Base-by-base conservation (phyloP, 2,113 vertebrate species). In the Chaetorhynchus papuensis region DNA sequence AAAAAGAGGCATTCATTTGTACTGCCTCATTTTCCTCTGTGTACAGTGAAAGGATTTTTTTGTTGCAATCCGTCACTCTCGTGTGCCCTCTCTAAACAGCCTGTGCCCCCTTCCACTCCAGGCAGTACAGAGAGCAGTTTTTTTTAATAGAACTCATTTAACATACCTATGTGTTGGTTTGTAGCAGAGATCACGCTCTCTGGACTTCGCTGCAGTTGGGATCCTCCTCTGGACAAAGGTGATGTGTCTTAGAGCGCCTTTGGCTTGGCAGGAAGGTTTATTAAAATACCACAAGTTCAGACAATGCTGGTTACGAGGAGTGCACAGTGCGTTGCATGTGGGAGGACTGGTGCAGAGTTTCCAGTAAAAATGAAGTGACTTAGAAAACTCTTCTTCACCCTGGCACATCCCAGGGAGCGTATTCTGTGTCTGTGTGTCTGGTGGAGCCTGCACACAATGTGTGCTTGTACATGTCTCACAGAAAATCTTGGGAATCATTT, bases 231-330 rank as follows among this genome's bases (percentile, higher is more conserved):
- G 93, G 75, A 89, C 87, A 86, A 77, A 92, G 86, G 78, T 59
- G 70, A 47, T 54, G 82, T 89, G 61, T 80, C 60, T 83, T 61
- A 61, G 33, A 89, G 30, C 1, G 7, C 69, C 94, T 81, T 81
- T 93, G 93, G 70, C 87, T 95, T 90, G 90, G 93, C 89, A 89
- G 76, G 26, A 49, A 23, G 27, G 1, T 89, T 63, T 52, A 65
- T 81, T 75, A 88, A 75, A 92, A 93, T 86, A 83, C 85, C 65
- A 44, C 94, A 94, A 93, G 94, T 95, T 96, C 94, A 97, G 96
- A 97, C 95, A 97, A 88, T 91, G 90, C 90, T 83, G 90, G 78
- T 74, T 63, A 76, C 24, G 17, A 93, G 87, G 44, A 90, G 79
- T 2, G 20, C 52, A 39, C 59, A 7, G 61, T 11, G 35, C 2